Evolutionary conservation across 2,888 invertebrate species (phyloP).

Genomic region (Thymelicus acteon): DNA sequence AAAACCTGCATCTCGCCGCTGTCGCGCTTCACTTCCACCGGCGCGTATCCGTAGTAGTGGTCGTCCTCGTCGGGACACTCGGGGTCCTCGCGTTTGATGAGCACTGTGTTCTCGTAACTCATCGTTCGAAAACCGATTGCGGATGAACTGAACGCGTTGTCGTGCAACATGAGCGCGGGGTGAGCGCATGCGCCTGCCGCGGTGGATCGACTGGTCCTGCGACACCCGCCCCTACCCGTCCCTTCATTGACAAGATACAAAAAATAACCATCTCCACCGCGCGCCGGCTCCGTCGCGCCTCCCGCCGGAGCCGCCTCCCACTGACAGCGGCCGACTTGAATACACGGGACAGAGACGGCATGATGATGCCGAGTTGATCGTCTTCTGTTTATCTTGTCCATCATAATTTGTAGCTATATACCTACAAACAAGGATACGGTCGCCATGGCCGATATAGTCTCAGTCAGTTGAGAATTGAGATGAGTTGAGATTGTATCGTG

Average conservation of each 20-base stretch:
- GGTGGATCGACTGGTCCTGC: constrained; percentile 62
- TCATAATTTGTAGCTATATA: constrained; percentile 69
- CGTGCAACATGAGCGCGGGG: constrained; percentile 58
- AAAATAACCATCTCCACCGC: constrained; percentile 76
- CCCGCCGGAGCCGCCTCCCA: constrained; percentile 63
- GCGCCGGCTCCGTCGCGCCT: constrained; percentile 54
- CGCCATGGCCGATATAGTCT: constrained; percentile 70
- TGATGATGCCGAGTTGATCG: constrained; percentile 58
- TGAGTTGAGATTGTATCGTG: constrained; percentile 40
- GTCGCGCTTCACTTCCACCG: constrained; percentile 67
- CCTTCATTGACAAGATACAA: constrained; percentile 83
- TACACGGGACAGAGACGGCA: constrained; percentile 62
- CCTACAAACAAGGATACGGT: constrained; percentile 54
- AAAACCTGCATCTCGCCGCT: constrained; percentile 57
- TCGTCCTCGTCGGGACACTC: constrained; percentile 75
- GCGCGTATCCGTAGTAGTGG: constrained; percentile 69
- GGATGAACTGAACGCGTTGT: constrained; percentile 44
- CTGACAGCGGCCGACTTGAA: constrained; percentile 45
- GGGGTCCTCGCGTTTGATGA: constrained; percentile 73
- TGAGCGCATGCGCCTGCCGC: constrained; percentile 64
- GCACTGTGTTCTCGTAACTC: constrained; percentile 74
- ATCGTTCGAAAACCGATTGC: constrained; percentile 55
- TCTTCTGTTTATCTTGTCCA: constrained; percentile 79
- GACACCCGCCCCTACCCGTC: constrained; percentile 75
- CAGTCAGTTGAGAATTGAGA: constrained; percentile 26